phyloP scores from a whole-genome alignment of 2,797 vertebrate species.

The Peromyscus attwateri region DNA sequence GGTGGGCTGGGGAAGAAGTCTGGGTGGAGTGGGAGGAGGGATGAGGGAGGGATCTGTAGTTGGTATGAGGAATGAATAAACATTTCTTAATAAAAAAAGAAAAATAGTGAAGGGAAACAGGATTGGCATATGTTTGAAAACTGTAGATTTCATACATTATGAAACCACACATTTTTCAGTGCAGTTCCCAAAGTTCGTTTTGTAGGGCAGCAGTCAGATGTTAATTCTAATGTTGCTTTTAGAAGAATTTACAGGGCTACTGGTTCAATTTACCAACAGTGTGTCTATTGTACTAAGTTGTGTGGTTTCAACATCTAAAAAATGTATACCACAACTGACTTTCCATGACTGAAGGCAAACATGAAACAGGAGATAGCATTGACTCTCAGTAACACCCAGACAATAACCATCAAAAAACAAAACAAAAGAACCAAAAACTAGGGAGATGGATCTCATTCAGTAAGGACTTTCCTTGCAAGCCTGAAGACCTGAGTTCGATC shows the following conservation, averaged over 20 bases:
- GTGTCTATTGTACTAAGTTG: background rate
- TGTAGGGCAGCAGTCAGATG: background rate
- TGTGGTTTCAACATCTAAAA: background rate
- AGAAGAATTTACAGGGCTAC: background rate
- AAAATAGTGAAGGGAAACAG: background rate
- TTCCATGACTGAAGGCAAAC: constrained; percentile 31
- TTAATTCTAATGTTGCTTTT: constrained; percentile 21
- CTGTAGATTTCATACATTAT: background rate
- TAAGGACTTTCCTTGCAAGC: background rate
- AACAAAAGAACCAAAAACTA: background rate
- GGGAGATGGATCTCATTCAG: background rate
- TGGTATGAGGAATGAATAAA: too few species aligned
- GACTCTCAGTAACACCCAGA: background rate
- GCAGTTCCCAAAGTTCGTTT: constrained; percentile 45
- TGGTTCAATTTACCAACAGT: background rate
- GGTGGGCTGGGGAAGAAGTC: too few species aligned
- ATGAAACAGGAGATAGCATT: background rate
- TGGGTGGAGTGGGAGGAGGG: too few species aligned
- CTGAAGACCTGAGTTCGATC: background rate
- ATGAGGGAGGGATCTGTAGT: too few species aligned
- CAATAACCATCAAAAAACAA: constrained; percentile 37
- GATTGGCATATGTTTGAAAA: background rate
- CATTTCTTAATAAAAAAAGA: background rate
- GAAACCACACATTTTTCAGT: constrained; percentile 31
- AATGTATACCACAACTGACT: constrained; percentile 24